Conservation (phyloP, 2,113 vertebrate species). For the Corynorhinus townsendii region DNA sequence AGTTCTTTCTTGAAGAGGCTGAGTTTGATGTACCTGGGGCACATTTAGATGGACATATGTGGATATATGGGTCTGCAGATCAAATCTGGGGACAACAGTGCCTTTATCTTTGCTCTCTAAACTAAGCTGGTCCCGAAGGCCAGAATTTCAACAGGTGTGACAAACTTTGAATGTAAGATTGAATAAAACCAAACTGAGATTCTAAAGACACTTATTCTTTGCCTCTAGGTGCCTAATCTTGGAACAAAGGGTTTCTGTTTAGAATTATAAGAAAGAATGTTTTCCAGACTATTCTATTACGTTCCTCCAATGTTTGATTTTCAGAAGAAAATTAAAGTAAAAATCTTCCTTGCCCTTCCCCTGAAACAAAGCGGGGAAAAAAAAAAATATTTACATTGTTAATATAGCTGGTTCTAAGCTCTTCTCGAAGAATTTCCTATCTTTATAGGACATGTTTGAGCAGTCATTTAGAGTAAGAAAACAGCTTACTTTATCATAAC, state of each 20-base stretch:
- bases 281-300: background rate
- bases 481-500: background rate
- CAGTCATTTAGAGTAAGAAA: background rate
- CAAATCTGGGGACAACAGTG: background rate
- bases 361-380: background rate
- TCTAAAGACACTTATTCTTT: background rate
- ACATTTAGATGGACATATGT: background rate
- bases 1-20: background rate
- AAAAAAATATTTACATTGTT: background rate
- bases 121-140: background rate
- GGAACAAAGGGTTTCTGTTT: background rate
- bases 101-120: background rate
- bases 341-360: background rate
- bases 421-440: background rate
- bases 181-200: background rate
- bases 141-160: background rate
- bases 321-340: background rate
- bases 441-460: background rate
- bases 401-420: background rate
- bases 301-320: background rate
- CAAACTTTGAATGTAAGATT: background rate
- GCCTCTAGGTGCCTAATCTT: background rate
- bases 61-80: background rate
- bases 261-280: background rate
- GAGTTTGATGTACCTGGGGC: background rate